Conservation (phyloP, 1,140 invertebrate species). For the Caenorhabditis latens region DNA sequence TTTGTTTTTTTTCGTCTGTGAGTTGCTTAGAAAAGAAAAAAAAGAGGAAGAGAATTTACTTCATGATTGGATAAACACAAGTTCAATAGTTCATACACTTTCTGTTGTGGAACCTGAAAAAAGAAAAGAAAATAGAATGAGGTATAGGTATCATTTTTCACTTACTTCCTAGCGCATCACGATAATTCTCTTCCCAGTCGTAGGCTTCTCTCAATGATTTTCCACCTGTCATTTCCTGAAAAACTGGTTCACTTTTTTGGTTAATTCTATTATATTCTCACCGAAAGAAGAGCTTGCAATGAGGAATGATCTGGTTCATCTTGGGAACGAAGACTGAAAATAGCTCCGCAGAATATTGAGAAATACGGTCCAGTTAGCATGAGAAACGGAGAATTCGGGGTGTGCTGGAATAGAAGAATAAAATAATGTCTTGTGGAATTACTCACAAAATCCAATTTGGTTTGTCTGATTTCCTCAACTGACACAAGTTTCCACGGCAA, state of each 20-base stretch:
- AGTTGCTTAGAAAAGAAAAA: neutral
- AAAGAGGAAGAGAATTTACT: neutral
- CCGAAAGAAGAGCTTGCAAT: slow-evolving; percentile 64
- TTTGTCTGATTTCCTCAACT: slow-evolving; percentile 57
- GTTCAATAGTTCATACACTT: slow-evolving; percentile 7
- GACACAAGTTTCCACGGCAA: slow-evolving; percentile 85
- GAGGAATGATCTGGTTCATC: slow-evolving; percentile 70
- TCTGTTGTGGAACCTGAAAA: slow-evolving; percentile 2
- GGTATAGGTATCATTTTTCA: neutral
- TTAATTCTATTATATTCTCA: neutral
- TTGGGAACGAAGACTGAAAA: slow-evolving; percentile 40
- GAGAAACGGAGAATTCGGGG: slow-evolving; percentile 20
- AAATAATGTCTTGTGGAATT: too few relatives aligned
- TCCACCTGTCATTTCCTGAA: slow-evolving; percentile 59
- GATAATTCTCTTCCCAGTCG: slow-evolving; percentile 72
- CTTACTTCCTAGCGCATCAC: slow-evolving; percentile 47
- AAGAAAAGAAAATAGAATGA: neutral
- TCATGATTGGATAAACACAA: neutral
- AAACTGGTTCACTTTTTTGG: too few relatives aligned
- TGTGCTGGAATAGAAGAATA: neutral
- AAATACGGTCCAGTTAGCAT: neutral
- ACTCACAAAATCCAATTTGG: slow-evolving; percentile 37
- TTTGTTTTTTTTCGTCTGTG: neutral
- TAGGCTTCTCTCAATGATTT: slow-evolving; percentile 64
- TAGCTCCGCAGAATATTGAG: slow-evolving; percentile 36